Conservation (phyloP, 1,140 invertebrate genomes). For the Hydropsyche tenuis region DNA sequence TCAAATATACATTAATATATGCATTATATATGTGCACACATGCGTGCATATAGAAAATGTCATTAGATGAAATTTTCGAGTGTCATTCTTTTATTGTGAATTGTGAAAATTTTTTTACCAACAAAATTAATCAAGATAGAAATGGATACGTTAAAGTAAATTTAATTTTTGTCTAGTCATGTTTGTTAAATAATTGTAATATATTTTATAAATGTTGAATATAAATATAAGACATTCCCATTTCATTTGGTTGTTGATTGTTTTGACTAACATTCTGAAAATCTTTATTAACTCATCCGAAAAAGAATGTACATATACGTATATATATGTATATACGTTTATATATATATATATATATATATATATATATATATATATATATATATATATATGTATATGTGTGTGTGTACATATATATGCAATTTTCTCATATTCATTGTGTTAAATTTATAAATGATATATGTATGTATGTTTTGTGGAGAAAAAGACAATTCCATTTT, state of each 20-base stretch:
- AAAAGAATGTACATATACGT: not conserved
- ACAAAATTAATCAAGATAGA: not conserved
- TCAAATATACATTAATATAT: not conserved
- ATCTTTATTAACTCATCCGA: not conserved
- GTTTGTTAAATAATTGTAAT: slow-evolving; percentile 45
- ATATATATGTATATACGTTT: slow-evolving; percentile 4
- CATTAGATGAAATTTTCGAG: not conserved
- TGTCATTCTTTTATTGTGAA: too few relatives aligned
- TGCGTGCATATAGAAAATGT: not conserved
- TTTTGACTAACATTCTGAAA: slow-evolving; percentile 33
- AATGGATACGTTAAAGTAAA: slow-evolving; percentile 8
- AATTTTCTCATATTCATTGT: not conserved
- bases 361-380: slow-evolving; percentile 10
- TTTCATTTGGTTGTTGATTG: slow-evolving; percentile 44
- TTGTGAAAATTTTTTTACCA: too few relatives aligned
- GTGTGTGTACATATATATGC: not conserved
- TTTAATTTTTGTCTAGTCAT: slow-evolving; percentile 48
- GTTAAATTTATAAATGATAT: not conserved
- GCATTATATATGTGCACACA: not conserved
- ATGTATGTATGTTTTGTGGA: not conserved
- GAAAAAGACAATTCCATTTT: not conserved
- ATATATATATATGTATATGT: slow-evolving; percentile 7
- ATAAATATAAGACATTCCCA: slow-evolving; percentile 47
- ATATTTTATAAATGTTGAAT: slow-evolving; percentile 48
- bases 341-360: slow-evolving; percentile 5